Evolutionary conservation across 2,797 vertebrate species (phyloP).

Genomic region (Tadarida brasiliensis): DNA sequence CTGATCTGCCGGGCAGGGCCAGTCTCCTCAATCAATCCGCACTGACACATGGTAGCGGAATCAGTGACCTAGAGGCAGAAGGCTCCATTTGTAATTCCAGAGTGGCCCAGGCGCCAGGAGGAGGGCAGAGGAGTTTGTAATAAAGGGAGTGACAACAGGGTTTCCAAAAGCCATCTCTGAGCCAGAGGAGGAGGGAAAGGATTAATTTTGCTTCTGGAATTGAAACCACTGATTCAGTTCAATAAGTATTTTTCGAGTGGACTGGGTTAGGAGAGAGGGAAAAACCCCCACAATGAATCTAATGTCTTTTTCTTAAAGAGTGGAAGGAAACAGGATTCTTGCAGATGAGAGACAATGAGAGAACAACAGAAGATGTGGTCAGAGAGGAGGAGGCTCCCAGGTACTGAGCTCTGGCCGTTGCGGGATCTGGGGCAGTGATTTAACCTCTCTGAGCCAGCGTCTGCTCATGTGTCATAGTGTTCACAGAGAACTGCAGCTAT

Average conservation of each 20-base stretch:
- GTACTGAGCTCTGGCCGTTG: accelerated
- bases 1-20: conserved; percentile 73
- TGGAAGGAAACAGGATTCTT: not conserved
- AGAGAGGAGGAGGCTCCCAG: not conserved
- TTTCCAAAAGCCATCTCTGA: conserved; percentile 69
- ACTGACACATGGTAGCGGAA: conserved; percentile 78
- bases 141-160: conserved; percentile 68
- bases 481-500: not conserved
- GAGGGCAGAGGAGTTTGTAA: conserved; percentile 74
- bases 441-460: not conserved
- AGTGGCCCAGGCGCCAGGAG: conserved; percentile 68
- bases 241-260: conserved; percentile 58
- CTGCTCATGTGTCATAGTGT: not conserved
- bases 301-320: conserved; percentile 4
- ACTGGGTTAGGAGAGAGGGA: not conserved
- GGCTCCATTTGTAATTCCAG: conserved; percentile 80
- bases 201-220: conserved; percentile 68
- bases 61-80: conserved; percentile 81
- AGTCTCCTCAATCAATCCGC: conserved; percentile 76
- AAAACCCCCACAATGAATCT: not conserved
- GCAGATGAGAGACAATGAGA: not conserved
- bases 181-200: conserved; percentile 50
- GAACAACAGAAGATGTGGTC: not conserved
- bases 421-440: not conserved
- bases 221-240: conserved; percentile 70